Conservation (phyloP, 2,888 invertebrate species). For the Perithous albicinctus region DNA sequence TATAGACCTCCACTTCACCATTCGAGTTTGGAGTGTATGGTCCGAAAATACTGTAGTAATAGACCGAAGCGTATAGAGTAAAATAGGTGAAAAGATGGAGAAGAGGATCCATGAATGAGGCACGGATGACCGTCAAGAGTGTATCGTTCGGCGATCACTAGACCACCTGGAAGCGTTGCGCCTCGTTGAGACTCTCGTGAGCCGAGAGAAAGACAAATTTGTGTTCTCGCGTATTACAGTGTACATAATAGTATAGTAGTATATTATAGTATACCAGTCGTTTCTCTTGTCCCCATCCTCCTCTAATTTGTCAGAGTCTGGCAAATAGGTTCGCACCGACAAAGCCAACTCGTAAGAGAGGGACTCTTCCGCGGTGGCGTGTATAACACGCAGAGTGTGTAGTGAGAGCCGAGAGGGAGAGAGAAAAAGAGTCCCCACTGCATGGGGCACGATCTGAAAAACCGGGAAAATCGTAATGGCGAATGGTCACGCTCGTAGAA, state of each 20-base stretch:
- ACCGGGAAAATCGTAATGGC: slow-evolving; percentile 69
- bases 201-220: slow-evolving; percentile 62
- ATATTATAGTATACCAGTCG: slow-evolving; percentile 43
- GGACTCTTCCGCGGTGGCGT: slow-evolving; percentile 40
- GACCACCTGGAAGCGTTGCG: slow-evolving; percentile 67
- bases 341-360: slow-evolving; percentile 71
- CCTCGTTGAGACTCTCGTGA: slow-evolving; percentile 49
- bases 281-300: slow-evolving; percentile 65
- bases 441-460: slow-evolving; percentile 53
- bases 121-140: slow-evolving; percentile 46
- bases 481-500: slow-evolving; percentile 70
- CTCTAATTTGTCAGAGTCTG: slow-evolving; percentile 78
- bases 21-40: slow-evolving; percentile 6
- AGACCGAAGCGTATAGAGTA: slow-evolving; percentile 14
- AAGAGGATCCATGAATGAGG: slow-evolving; percentile 55
- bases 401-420: no score
- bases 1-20: not conserved
- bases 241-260: slow-evolving; percentile 45
- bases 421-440: slow-evolving; percentile 26
- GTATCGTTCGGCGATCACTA: slow-evolving; percentile 44
- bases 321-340: slow-evolving; percentile 74
- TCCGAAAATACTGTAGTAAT: slow-evolving; percentile 10
- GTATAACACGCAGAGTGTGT: slow-evolving; percentile 8
- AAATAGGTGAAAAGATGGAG: slow-evolving; percentile 23
- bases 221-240: slow-evolving; percentile 52